Evolutionary conservation across 2,888 invertebrate species (phyloP), one percentile per base, ranked within the genome.

Genomic region (Neria commutata): DNA sequence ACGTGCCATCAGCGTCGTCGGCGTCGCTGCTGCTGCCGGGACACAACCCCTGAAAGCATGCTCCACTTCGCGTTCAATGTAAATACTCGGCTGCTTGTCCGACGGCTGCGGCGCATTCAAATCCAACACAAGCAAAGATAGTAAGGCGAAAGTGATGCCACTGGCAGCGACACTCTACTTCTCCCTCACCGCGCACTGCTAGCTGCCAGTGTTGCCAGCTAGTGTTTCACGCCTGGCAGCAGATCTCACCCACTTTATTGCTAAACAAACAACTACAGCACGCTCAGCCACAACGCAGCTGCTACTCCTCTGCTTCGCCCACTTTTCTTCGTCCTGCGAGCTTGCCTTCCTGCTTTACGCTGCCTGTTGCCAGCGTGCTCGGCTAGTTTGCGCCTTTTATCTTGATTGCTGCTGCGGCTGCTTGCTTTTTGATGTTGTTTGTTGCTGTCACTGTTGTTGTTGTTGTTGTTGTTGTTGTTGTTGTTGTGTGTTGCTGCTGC

Each of bases 1-100:
- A 72, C 72, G 72, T 72, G 72, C 69, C 69, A 65, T 70, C 63
- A 62, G 14, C 19, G 47, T n/a, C n/a, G 23, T 23, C 11, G 46
- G 67, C 65, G 58, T 48, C 61, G 49, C 58, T 33, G 33, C 33
- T 33, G 42, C 19, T 21, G 21, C 19, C 5, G 42, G 11, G 29
- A 11, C 29, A 29, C 6, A 29, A 29, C 29, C 29, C 29, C 29
- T 29, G 29, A 29, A 29, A 29, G 6, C 29, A 29, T 11, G 11
- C 29, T 29, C 29, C 6, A 6, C 11, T 29, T 29, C 29, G 29
- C 29, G 29, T 11, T 8, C 29, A 29, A 29, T 11, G 29, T 11
- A 29, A 29, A 29, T 29, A 29, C 29, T 29, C 6, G 6, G 11
- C 29, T 8, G 29, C 6, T 8, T 29, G 29, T n/a, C n/a, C n/a